A percentile compares a stretch with the other conserved stretches of the same genome.
These are phyloP conservation scores for Gryllus bimaculatus DNA, from an alignment of 1,140 invertebrate species.

Conservation along the genomic window DNA sequence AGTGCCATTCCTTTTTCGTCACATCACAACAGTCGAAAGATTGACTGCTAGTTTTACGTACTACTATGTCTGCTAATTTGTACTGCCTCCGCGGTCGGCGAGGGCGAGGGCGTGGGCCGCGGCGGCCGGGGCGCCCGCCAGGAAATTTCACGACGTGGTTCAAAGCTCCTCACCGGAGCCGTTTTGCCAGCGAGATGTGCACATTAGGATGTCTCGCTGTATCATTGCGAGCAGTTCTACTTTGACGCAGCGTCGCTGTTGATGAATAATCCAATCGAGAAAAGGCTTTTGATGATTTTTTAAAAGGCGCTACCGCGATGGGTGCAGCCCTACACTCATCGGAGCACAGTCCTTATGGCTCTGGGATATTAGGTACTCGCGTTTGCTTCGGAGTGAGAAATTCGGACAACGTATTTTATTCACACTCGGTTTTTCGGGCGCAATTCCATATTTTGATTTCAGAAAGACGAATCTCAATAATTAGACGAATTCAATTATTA, in stretches of 20 bases:
- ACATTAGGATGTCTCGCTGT: constrained; percentile 1
- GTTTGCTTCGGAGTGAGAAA: no score
- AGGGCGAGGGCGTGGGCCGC: neutral
- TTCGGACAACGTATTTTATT: no score
- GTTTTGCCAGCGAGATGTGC: neutral
- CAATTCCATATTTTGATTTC: no score
- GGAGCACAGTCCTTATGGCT: neutral
- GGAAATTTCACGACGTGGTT: neutral
- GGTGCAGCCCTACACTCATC: neutral
- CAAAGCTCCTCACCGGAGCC: neutral
- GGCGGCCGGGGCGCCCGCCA: neutral
- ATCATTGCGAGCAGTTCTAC: neutral
- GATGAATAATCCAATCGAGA: neutral
- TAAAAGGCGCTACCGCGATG: neutral
- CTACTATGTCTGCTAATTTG: no score
- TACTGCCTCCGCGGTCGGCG: no score
- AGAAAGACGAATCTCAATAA: no score
- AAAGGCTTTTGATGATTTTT: constrained; percentile 1
- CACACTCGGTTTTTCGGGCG: no score
- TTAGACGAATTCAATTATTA: no score
- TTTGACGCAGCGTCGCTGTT: neutral
- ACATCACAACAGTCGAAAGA: no score
- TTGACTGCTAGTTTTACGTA: no score
- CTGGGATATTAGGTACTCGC: neutral
- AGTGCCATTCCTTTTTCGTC: no score